Conservation (phyloP, 2,888 invertebrate species). For the Idaea dimidiata region DNA sequence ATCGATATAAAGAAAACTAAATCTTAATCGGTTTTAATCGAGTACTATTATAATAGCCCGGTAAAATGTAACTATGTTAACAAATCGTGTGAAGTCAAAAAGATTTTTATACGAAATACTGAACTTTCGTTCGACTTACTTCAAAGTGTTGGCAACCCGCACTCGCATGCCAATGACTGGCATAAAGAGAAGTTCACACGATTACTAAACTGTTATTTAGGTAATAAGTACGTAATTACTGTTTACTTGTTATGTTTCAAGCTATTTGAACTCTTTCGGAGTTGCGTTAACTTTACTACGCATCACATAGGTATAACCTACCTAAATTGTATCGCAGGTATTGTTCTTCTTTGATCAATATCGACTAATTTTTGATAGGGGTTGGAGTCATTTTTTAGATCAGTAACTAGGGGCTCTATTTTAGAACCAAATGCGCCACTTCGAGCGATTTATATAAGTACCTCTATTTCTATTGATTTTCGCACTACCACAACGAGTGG, state of each 20-base stretch:
- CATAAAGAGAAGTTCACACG: not conserved
- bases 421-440: no score
- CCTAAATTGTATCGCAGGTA: not conserved
- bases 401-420: no score
- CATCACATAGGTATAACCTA: not conserved
- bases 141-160: not conserved
- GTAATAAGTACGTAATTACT: not conserved
- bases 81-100: not conserved
- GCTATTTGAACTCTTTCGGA: not conserved
- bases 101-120: not conserved
- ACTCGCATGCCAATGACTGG: not conserved
- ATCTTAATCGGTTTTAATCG: no score
- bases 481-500: no score
- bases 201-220: not conserved
- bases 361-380: no score
- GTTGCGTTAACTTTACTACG: not conserved
- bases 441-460: no score
- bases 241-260: conserved; percentile 1
- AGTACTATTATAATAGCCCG: not conserved
- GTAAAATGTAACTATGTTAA: not conserved
- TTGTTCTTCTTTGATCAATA: no score
- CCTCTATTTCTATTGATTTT: no score
- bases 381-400: no score
- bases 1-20: no score
- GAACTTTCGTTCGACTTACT: not conserved